Base-by-base conservation (phyloP, 2,888 invertebrate species). In the Calliopum simillimum region DNA sequence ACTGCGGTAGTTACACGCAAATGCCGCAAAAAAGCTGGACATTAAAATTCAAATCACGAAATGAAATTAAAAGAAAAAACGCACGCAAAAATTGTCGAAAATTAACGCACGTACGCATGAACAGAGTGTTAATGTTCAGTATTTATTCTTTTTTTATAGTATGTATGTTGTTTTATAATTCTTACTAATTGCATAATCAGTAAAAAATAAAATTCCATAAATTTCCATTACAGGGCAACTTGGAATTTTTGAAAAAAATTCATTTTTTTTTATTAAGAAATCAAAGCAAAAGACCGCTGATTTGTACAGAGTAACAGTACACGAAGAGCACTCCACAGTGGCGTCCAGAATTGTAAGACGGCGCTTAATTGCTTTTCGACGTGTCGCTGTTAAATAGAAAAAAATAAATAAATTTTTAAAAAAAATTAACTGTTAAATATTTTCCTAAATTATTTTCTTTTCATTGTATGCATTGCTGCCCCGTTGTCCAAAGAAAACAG, bases 41-140 rank as follows among this genome's bases (percentile, higher is more conserved):
- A 41, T 59, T 43, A 13, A 16, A 59, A 59, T 59, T 59, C 59
- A 16, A 43, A n/a, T 21, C 61, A 61, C 23, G 46, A 5, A 19
- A 21, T 16, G 16, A 1, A 43, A 23, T 6, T 21, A n/a, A 69
- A 56, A 25, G 3, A 41, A 49, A 63, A 64, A 49, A 33, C 3
- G 4, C 16, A 63, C 8, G 16, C 11, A 13, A 65, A 75, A 71
- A 69, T 71, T 68, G 44, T 70, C 70, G 66, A 70, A 71, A 71
- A 72, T 72, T 74, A 69, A 74, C 21, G 64, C 64, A 64, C 53
- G 53, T 43, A 53, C n/a, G 14, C n/a, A 23, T 12, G 56, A 12
- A 3, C 33, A 41, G 41, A 25, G 16, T 19, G n/a, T 25, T 14
- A 46, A 49, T n/a, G 21, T n/a, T 23, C 46, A 23, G 43, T 66